phyloP scores from a whole-genome alignment of 2,797 vertebrate species.

The Channa striata region DNA sequence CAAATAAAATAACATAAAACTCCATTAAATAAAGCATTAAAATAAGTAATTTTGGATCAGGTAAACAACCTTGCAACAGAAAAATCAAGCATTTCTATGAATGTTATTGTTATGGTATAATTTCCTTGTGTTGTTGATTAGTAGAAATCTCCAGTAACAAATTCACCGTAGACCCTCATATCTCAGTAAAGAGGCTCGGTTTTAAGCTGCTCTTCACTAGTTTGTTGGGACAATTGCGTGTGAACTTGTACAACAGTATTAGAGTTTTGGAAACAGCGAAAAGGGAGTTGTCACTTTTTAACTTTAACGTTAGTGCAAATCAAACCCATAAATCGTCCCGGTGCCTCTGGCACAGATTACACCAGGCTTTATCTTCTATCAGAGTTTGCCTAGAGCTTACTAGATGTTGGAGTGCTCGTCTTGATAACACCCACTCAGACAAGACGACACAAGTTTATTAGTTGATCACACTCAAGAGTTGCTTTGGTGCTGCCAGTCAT shows the following conservation, averaged over 20 bases:
- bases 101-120: background rate
- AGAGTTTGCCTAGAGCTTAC: constrained; percentile 15
- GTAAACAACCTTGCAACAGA: background rate
- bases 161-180: background rate
- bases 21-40: too few species aligned
- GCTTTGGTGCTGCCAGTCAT: background rate
- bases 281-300: background rate
- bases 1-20: too few species aligned
- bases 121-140: background rate
- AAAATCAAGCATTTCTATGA: background rate
- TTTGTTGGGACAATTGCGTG: background rate
- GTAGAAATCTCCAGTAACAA: background rate
- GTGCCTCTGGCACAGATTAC: background rate
- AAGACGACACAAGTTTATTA: constrained; percentile 42
- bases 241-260: background rate
- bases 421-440: constrained; percentile 31
- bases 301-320: background rate
- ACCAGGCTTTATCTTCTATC: constrained; percentile 16
- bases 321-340: background rate
- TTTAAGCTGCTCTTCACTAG: background rate
- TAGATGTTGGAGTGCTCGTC: constrained; percentile 13
- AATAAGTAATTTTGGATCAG: too few species aligned
- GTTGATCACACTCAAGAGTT: background rate
- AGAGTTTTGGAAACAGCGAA: background rate
- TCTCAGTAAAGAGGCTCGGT: background rate